phyloP scores from a whole-genome alignment of 2,797 vertebrate genomes.

The Gymnocypris eckloni region DNA sequence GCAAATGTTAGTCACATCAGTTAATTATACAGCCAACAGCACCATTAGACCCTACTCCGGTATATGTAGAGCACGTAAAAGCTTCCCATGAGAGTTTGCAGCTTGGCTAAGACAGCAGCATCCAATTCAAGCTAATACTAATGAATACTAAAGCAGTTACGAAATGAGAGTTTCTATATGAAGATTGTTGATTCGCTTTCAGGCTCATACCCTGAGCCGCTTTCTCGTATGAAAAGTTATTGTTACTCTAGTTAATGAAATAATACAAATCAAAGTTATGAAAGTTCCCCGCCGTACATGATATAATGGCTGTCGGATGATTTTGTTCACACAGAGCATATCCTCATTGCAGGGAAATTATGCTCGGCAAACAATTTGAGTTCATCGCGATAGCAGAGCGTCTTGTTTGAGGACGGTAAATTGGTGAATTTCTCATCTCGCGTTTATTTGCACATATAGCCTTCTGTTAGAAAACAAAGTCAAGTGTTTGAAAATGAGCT shows the following conservation, averaged over 20 bases:
- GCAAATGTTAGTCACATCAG: conserved; percentile 12
- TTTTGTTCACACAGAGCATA: conserved; percentile 28
- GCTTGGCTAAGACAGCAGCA: not conserved
- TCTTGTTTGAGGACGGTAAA: conserved; percentile 40
- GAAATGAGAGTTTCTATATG: conserved; percentile 8
- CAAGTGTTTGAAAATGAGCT: conserved; percentile 51
- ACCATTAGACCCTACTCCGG: conserved; percentile 47
- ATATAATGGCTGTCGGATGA: conserved; percentile 2
- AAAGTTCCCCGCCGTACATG: not conserved
- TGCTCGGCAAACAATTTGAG: conserved; percentile 22
- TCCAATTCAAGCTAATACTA: not conserved
- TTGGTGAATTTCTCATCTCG: conserved; percentile 24
- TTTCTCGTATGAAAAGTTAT: conserved; percentile 7
- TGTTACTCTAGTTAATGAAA: conserved; percentile 8
- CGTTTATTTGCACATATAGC: conserved; percentile 44
- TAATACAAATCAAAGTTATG: conserved; percentile 10
- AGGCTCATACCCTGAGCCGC: not conserved
- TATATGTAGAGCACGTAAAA: conserved; percentile 27
- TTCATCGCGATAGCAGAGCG: not conserved
- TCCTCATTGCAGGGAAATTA: conserved; percentile 33
- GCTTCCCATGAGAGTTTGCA: conserved; percentile 1
- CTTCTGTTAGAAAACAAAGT: conserved; percentile 44
- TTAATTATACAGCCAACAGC: conserved; percentile 47
- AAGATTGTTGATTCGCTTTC: not conserved
- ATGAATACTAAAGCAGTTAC: not conserved